Evolutionary conservation across 2,797 vertebrate species (phyloP).

Genomic region (Limosa lapponica): DNA sequence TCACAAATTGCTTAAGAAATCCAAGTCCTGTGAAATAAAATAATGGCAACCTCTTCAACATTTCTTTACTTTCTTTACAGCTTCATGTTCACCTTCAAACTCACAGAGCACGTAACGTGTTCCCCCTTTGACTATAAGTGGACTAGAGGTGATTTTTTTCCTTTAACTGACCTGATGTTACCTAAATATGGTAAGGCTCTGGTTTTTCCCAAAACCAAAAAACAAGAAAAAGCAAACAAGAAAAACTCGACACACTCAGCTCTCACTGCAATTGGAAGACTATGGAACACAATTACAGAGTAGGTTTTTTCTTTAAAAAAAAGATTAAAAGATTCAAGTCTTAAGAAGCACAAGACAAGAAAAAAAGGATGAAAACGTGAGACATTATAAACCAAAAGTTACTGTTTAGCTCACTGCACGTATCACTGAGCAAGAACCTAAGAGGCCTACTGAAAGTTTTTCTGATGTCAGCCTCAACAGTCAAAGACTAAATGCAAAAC

Average conservation of each 20-base stretch:
- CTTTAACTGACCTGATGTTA: background rate
- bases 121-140: background rate
- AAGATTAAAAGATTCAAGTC: background rate
- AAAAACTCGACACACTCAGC: background rate
- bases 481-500: background rate
- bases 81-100: background rate
- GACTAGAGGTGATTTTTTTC: background rate
- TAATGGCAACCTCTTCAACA: background rate
- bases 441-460: background rate
- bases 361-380: background rate
- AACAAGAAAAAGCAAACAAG: background rate
- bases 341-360: background rate
- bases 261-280: background rate
- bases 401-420: background rate
- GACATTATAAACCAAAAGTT: background rate
- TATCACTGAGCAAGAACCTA: background rate
- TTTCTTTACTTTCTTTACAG: background rate
- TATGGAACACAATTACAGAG: background rate
- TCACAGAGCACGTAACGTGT: background rate
- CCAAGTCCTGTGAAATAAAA: background rate
- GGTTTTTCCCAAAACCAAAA: background rate
- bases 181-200: background rate
- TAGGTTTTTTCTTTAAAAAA: accelerated
- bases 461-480: background rate
- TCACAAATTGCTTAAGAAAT: background rate